These are phyloP conservation scores for Heteromormyrus szaboi DNA, from an alignment of 2,797 vertebrate species.

Conservation along the genomic window DNA sequence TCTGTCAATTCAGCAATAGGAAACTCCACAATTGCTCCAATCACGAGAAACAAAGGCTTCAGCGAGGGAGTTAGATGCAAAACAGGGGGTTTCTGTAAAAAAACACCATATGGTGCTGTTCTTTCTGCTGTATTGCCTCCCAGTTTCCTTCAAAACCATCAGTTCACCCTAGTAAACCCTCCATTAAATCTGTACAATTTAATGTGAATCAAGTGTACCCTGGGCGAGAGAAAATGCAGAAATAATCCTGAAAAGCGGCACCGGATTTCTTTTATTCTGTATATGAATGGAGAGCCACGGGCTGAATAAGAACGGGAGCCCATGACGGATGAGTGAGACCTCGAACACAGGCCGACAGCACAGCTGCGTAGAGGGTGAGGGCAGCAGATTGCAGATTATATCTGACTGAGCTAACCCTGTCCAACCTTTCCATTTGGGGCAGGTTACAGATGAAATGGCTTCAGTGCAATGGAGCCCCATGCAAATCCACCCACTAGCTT, in stretches of 20 bases:
- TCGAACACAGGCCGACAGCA: not conserved
- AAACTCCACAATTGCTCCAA: not conserved
- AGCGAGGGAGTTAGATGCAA: constrained; percentile 26
- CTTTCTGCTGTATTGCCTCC: constrained; percentile 32
- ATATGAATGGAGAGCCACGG: not conserved
- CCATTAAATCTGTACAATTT: not conserved
- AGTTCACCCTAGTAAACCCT: not conserved
- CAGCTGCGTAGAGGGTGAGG: not conserved
- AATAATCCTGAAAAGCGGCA: not conserved
- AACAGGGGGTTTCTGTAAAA: constrained; percentile 15
- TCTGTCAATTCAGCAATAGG: not conserved
- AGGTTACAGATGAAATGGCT: not conserved
- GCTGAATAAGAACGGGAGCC: not conserved
- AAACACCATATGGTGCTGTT: constrained; percentile 39
- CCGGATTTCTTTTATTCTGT: constrained; percentile 9
- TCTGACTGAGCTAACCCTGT: not conserved
- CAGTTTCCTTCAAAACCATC: constrained; percentile 21
- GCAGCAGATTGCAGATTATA: not conserved
- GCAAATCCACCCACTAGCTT: not conserved
- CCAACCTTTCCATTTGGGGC: not conserved
- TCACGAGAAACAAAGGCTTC: constrained; percentile 4
- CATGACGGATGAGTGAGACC: not conserved
- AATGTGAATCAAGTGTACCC: not conserved
- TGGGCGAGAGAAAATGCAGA: not conserved
- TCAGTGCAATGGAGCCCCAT: not conserved